Percentiles rank a stretch among this genome's conserved stretches.
Conservation (phyloP, 2,797 vertebrate genomes). For the Apogon talboti region DNA sequence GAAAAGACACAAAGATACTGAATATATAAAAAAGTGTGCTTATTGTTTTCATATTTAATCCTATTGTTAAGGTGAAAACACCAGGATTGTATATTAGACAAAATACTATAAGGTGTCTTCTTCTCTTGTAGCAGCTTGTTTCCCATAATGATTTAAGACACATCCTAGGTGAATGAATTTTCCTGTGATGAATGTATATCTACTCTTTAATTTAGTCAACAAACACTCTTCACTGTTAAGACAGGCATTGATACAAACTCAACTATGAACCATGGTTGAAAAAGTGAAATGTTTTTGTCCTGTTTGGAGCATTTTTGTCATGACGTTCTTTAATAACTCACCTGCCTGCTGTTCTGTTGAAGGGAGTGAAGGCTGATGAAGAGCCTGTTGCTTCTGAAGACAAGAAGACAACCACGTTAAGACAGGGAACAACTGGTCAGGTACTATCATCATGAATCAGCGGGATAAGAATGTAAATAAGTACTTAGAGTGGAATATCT, state of each 20-base stretch:
- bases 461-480: too few relatives aligned
- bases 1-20: constrained; percentile 31
- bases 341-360: constrained; percentile 86
- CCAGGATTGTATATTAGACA: too few relatives aligned
- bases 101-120: background rate
- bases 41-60: background rate
- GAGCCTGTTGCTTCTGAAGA: constrained; percentile 73
- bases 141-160: background rate
- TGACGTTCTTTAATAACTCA: constrained; percentile 66
- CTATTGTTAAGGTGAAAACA: too few relatives aligned
- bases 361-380: constrained; percentile 76
- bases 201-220: background rate
- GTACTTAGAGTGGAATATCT: too few relatives aligned
- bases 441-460: too few relatives aligned
- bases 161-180: background rate
- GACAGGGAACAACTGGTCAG: background rate
- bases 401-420: constrained; percentile 58
- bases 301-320: background rate
- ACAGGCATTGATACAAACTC: too few relatives aligned
- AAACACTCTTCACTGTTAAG: background rate
- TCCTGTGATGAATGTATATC: background rate
- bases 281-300: background rate
- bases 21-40: background rate
- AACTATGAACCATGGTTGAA: too few relatives aligned
- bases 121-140: background rate